phyloP scores from a whole-genome alignment of 2,113 vertebrate genomes.

The Crotalus horridus region DNA sequence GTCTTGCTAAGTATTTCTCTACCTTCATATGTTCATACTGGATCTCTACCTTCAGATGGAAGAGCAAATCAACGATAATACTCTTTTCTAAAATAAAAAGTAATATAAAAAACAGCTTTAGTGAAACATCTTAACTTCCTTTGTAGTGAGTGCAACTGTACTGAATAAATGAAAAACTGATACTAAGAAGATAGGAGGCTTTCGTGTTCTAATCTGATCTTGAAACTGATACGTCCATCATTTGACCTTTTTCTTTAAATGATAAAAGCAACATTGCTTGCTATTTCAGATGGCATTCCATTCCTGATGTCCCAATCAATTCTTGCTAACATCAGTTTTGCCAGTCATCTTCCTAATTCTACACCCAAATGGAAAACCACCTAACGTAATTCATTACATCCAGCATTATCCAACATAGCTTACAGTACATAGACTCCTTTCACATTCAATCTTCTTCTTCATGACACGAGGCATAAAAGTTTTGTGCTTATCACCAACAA shows the following conservation, averaged over 20 bases:
- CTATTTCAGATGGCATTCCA: slow-evolving; percentile 55
- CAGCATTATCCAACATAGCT: slow-evolving; percentile 74
- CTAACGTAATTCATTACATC: slow-evolving; percentile 60
- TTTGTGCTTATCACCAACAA: slow-evolving; percentile 99
- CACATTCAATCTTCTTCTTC: slow-evolving; percentile 94
- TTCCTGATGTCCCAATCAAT: slow-evolving; percentile 60
- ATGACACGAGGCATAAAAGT: slow-evolving; percentile 95
- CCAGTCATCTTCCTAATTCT: slow-evolving; percentile 68
- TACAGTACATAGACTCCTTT: slow-evolving; percentile 94
- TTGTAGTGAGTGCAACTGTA: slow-evolving; percentile 55
- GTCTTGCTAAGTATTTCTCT: slow-evolving; percentile 56
- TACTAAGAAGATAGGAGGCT: slow-evolving; percentile 42
- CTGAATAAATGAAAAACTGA: slow-evolving; percentile 55
- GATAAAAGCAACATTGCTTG: slow-evolving; percentile 66
- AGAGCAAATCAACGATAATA: slow-evolving; percentile 53
- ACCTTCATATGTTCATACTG: slow-evolving; percentile 58
- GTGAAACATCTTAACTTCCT: slow-evolving; percentile 69
- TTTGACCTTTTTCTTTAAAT: slow-evolving; percentile 60
- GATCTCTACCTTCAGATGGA: slow-evolving; percentile 49
- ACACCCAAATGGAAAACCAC: slow-evolving; percentile 69
- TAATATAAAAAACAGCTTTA: slow-evolving; percentile 61
- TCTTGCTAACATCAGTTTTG: slow-evolving; percentile 63
- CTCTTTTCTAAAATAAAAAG: slow-evolving; percentile 44
- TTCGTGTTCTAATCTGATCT: slow-evolving; percentile 49
- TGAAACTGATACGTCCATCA: slow-evolving; percentile 52